phyloP scores from a whole-genome alignment of 2,888 invertebrate genomes.

The Clistopyga incitator region DNA sequence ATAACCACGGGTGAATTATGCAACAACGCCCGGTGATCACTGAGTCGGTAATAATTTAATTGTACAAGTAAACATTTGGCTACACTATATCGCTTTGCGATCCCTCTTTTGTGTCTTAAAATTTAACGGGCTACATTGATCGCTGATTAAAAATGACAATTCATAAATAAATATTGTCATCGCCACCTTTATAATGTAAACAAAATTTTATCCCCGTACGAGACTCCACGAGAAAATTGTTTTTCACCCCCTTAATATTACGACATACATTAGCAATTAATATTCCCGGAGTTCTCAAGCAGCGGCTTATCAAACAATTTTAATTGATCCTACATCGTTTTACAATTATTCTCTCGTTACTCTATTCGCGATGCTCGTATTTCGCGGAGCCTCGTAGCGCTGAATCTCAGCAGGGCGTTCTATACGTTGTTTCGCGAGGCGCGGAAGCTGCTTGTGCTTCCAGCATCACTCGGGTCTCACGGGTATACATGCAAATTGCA shows the following conservation, averaged over 20 bases:
- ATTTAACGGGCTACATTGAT: background rate
- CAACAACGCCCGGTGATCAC: background rate
- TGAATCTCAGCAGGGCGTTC: conserved; percentile 33
- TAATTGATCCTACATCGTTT: conserved; percentile 35
- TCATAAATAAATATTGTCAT: background rate
- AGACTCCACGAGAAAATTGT: too few species aligned
- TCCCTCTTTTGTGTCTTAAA: background rate
- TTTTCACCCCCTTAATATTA: background rate
- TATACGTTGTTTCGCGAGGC: conserved; percentile 20
- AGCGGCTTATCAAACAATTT: conserved; percentile 21
- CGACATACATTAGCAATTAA: conserved; percentile 25
- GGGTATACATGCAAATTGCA: conserved; percentile 60
- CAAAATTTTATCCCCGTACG: background rate
- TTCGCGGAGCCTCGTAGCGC: conserved; percentile 5
- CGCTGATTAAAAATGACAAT: background rate
- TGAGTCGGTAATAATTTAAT: background rate
- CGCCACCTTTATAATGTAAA: background rate
- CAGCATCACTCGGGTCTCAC: conserved; percentile 55
- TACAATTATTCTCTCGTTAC: conserved; percentile 51
- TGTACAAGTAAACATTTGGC: background rate
- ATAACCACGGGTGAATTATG: background rate
- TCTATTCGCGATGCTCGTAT: conserved; percentile 38
- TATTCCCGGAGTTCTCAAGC: conserved; percentile 16
- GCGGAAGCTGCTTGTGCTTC: conserved; percentile 30
- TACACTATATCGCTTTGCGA: background rate